These are phyloP conservation scores for Mohoua ochrocephala DNA, from an alignment of 2,113 vertebrate genomes.

Conservation along the genomic window DNA sequence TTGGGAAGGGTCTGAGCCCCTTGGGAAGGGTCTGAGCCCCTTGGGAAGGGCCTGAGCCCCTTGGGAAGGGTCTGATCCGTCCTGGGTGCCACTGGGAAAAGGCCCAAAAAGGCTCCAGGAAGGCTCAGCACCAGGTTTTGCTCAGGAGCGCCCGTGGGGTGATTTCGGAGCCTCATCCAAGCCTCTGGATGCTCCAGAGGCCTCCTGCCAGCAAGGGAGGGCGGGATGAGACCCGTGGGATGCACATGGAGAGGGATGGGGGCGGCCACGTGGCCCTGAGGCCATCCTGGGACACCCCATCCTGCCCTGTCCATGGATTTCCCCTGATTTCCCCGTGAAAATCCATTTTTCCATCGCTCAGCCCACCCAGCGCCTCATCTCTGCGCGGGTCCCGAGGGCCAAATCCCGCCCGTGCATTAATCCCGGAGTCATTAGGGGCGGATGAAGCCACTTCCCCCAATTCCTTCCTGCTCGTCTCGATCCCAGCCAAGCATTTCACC, in stretches of 20 bases:
- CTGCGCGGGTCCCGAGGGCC: not conserved
- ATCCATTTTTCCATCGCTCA: fast-evolving
- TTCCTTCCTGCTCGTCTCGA: slow-evolving; percentile 61
- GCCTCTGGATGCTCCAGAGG: not conserved
- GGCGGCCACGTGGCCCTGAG: not conserved
- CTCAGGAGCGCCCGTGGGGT: fast-evolving
- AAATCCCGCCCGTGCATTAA: not conserved
- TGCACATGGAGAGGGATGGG: fast-evolving
- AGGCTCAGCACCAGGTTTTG: not conserved
- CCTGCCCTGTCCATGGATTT: not conserved
- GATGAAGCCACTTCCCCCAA: slow-evolving; percentile 1
- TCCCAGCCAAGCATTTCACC: slow-evolving; percentile 78
- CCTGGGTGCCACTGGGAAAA: fast-evolving
- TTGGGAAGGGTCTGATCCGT: not conserved
- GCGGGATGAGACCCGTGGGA: fast-evolving
- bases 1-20: not conserved
- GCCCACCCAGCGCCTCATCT: fast-evolving
- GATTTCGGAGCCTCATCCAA: not conserved
- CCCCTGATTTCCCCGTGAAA: not conserved
- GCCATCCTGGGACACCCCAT: not conserved
- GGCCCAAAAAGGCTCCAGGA: not conserved
- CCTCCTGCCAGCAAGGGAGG: not conserved
- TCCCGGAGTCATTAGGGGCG: not conserved
- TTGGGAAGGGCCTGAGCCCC: fast-evolving
- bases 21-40: not conserved